Evolutionary conservation across 2,113 vertebrate genomes (phyloP), one percentile per base, ranked within the genome.

Genomic region (Otolemur garnettii): DNA sequence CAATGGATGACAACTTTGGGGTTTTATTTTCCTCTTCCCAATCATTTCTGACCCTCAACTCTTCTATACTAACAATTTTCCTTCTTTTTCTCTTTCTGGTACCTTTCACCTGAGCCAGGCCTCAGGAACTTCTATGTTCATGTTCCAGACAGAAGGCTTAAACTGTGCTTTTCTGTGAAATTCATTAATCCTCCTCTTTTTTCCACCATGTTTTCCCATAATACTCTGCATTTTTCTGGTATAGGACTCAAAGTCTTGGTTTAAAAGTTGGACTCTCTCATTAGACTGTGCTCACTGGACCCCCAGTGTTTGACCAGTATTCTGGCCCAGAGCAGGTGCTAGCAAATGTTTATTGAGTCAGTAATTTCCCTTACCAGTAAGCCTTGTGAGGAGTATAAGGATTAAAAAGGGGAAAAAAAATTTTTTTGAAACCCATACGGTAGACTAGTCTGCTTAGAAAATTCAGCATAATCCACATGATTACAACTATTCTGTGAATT

Each of bases 401-500:
- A 55, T 59, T 30, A 33, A 24, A 69, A 89, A 35, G 45, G 57
- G 38, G n/a, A 53, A 22, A 81, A 82, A 62, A 42, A 28, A 24
- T 33, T 55, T 92, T 82, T 86, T 82, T 74, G 42, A 86, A 95
- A 79, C 53, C 64, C 50, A 30, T 42, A 17, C 6, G 69, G 62
- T 60, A 42, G 24, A 83, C 80, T 79, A 35, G 24, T 87, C 80
- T 83, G 10, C 28, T 66, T 94, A 45, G 42, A 93, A 96, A 74
- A 90, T 28, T 64, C 50, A 69, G 93, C 53, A 75, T 35, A 83
- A 74, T 79, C 68, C 69, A 17, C 14, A 15, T 78, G 50, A 77
- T 84, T 62, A 83, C 50, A 95, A 62, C 78, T 50, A 30, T 53
- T 78, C 21, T 50, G 53, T 82, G 66, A 90, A 79, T 91, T 87